Evolutionary conservation across 2,797 vertebrate genomes (phyloP), one percentile per base, ranked within the genome.

Genomic region (Microctenopoma steveboyesi): DNA sequence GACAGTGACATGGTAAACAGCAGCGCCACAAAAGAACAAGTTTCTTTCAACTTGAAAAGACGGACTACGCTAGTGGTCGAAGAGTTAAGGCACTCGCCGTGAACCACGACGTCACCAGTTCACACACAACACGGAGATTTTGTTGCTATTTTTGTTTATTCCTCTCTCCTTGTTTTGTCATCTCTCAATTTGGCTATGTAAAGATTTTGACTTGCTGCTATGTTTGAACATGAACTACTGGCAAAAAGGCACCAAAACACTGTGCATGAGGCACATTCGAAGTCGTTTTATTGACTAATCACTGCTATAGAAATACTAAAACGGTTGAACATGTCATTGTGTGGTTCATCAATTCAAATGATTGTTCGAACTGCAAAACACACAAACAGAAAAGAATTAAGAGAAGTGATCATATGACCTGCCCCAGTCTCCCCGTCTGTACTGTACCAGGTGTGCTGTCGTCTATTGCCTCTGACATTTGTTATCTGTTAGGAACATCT

Each of bases 401-500:
- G 40, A 62, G 76, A 75, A 74, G 30, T 64, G 28, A 78, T 82
- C 58, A 49, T 43, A 78, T 82, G 83, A 84, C 74, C 73, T 51
- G 64, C 76, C 46, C 45, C 68, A 37, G 72, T 90, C 81, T 58
- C 2, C 64, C 72, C 64, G 89, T 85, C 88, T 91, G 89, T 82
- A 82, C 79, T 89, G 86, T 87, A 91, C 92, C 92, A 94, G 92
- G 91, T 93, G 92, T 84, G 83, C 86, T 64, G 87, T 81, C 87
- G 78, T 85, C 79, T 81, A 91, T 88, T 83, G 86, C 71, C 72
- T 88, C 88, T 89, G 90, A 92, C 92, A 92, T 92, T 92, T 91
- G 92, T 82, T 92, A 92, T 92, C 89, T 93, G 89, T 94, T 94
- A 85, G 81, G 83, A 69, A 91, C 94, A 94, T 94, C 93, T 95